phyloP scores from a whole-genome alignment of 2,113 vertebrate genomes.

The Panthera tigris region DNA sequence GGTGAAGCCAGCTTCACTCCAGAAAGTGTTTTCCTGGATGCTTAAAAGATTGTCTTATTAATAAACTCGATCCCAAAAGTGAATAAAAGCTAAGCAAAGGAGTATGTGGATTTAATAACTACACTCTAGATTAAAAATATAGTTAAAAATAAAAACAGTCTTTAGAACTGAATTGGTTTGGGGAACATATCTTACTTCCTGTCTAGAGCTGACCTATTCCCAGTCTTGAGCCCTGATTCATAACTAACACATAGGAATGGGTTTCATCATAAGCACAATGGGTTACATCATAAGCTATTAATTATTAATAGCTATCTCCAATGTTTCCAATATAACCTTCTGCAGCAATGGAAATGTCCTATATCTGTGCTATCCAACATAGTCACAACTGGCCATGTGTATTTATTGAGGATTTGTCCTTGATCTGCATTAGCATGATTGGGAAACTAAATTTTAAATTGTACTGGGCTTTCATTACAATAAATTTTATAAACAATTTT shows the following conservation, averaged over 20 bases:
- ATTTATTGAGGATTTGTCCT: background rate
- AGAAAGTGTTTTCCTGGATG: background rate
- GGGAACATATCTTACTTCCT: background rate
- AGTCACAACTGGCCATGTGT: background rate
- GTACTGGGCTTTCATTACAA: background rate
- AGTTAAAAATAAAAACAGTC: background rate
- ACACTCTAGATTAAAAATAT: background rate
- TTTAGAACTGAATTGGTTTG: background rate
- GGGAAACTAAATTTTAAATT: conserved; percentile 36
- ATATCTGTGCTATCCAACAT: background rate
- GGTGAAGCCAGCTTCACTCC: background rate
- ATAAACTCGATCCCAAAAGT: background rate
- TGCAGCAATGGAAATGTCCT: background rate
- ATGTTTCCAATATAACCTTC: background rate
- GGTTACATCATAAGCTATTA: background rate
- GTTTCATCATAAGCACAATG: background rate
- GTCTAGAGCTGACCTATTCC: background rate
- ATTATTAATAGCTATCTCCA: background rate
- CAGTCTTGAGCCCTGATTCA: background rate
- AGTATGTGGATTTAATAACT: background rate
- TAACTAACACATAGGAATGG: background rate
- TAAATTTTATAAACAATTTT: background rate
- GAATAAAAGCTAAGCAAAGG: background rate
- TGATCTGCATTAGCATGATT: background rate
- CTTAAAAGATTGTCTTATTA: background rate